Evolutionary conservation across 1,140 invertebrate genomes (phyloP).

Genomic region (Formica exsecta): DNA sequence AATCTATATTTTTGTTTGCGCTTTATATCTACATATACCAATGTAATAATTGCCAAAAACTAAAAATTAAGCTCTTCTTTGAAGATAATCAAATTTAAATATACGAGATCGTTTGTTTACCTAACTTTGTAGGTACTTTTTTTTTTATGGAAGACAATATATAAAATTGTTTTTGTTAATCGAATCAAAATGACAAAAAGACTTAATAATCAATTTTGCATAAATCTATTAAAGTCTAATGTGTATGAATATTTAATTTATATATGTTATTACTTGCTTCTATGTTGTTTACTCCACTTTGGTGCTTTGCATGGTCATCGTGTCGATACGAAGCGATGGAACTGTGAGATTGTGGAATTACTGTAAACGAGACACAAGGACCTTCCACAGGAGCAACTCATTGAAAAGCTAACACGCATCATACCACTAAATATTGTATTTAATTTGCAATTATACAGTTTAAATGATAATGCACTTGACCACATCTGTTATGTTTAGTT

Average conservation of each 20-base stretch:
- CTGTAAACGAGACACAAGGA: slow-evolving; percentile 82
- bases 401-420: slow-evolving; percentile 82
- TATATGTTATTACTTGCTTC: slow-evolving; percentile 80
- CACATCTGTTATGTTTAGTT: slow-evolving; percentile 34
- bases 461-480: slow-evolving; percentile 73
- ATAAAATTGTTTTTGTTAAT: not conserved
- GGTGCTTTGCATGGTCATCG: slow-evolving; percentile 86
- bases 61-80: not conserved
- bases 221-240: slow-evolving; percentile 9
- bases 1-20: not conserved
- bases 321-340: slow-evolving; percentile 82
- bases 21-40: not conserved
- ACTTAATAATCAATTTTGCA: slow-evolving; percentile 14
- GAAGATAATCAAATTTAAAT: not conserved
- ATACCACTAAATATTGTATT: slow-evolving; percentile 73
- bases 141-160: not conserved
- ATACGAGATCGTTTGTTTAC: not conserved
- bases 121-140: not conserved
- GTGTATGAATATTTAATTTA: slow-evolving; percentile 72
- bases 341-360: slow-evolving; percentile 85
- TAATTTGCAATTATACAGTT: slow-evolving; percentile 73
- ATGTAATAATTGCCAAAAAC: slow-evolving; percentile 8
- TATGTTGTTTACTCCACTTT: slow-evolving; percentile 85
- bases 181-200: slow-evolving; percentile 30
- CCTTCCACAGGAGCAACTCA: slow-evolving; percentile 85